phyloP scores from a whole-genome alignment of 2,113 vertebrate genomes.

The Ardeotis arabs region DNA sequence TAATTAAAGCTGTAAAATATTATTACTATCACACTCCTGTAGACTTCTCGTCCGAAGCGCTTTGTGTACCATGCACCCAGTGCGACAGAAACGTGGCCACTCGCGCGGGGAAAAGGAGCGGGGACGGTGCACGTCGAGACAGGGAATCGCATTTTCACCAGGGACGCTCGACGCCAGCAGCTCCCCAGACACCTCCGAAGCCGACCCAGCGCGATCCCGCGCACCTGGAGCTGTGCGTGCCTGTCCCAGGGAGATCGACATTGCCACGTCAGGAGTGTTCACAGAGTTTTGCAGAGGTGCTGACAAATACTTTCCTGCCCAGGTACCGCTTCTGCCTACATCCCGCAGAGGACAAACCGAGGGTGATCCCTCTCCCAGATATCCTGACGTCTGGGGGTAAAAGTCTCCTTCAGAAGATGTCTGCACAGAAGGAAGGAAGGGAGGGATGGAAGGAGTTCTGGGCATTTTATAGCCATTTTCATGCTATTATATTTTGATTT shows the following conservation, averaged over 20 bases:
- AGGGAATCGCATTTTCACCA: not conserved
- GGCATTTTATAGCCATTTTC: not conserved
- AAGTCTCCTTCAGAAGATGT: not conserved
- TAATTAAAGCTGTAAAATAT: constrained; percentile 67
- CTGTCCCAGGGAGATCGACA: not conserved
- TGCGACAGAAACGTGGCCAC: not conserved
- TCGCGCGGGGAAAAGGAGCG: not conserved
- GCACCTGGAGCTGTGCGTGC: not conserved
- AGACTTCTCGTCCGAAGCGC: not conserved
- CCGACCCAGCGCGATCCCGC: not conserved
- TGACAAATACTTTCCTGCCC: not conserved
- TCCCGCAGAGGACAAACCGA: not conserved
- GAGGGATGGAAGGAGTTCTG: not conserved
- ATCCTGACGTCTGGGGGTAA: not conserved
- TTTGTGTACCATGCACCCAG: not conserved
- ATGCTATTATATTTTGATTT: not conserved
- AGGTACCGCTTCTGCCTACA: not conserved
- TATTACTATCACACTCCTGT: constrained; percentile 16
- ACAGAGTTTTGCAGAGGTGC: not conserved
- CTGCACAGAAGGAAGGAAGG: not conserved
- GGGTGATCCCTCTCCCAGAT: not conserved
- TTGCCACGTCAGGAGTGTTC: accelerated
- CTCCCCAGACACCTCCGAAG: not conserved
- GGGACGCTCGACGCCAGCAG: not conserved
- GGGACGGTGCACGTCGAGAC: accelerated